Conservation (phyloP, 92 coral and sea anemone species). For the Meandrina meandrites region DNA sequence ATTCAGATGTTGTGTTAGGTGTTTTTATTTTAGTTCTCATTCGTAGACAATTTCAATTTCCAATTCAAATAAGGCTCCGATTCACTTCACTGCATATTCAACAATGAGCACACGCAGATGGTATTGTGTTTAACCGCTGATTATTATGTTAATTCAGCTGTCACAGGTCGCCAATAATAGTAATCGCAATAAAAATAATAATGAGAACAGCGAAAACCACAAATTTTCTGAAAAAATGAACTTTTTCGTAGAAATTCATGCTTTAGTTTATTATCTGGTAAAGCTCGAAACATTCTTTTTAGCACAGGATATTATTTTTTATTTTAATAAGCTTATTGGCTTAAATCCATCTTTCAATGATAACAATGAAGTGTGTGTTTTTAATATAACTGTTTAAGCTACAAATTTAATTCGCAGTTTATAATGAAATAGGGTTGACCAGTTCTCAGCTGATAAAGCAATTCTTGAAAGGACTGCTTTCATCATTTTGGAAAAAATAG, state of each 20-base stretch:
- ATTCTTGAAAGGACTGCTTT: not conserved
- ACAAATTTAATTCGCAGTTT: not conserved
- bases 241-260: not conserved
- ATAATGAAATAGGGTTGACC: not conserved
- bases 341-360: not conserved
- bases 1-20: constrained; percentile 14
- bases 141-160: not conserved
- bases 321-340: not conserved
- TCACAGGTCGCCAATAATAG: not conserved
- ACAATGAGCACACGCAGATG: not conserved
- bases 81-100: constrained; percentile 20
- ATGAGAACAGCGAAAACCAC: not conserved
- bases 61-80: constrained; percentile 52
- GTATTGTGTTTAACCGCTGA: not conserved
- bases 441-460: not conserved
- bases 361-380: not conserved
- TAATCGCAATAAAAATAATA: too few species aligned
- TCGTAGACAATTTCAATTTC: constrained; percentile 39
- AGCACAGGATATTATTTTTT: not conserved
- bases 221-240: not conserved
- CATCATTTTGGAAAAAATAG: not conserved
- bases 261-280: not conserved
- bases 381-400: not conserved
- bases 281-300: not conserved
- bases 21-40: not conserved